A percentile compares a stretch with the other conserved stretches of the same genome.
These are phyloP conservation scores for Mamestra configurata DNA, from an alignment of 1,140 invertebrate species.

Conservation along the genomic window DNA sequence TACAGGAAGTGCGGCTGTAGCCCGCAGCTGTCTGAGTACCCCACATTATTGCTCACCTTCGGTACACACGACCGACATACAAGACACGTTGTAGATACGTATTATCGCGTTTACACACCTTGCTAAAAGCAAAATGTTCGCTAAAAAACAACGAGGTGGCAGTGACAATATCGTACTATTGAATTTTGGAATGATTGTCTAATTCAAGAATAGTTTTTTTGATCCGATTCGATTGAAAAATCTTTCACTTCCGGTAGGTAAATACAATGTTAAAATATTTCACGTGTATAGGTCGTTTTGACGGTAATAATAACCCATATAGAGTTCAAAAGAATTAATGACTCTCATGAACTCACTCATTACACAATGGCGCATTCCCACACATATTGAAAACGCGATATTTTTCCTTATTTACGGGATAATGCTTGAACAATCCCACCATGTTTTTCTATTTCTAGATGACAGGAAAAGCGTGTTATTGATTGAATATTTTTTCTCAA, in stretches of 20 bases:
- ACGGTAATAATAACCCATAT: neutral
- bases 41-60: conserved; percentile 27
- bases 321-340: neutral
- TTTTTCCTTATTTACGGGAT: neutral
- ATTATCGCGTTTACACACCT: conserved; percentile 28
- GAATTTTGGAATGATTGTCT: neutral
- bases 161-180: neutral
- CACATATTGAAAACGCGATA: neutral
- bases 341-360: neutral
- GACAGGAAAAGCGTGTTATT: conserved; percentile 7
- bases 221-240: too few species aligned
- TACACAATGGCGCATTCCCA: neutral
- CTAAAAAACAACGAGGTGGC: neutral
- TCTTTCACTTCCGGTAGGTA: neutral
- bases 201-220: neutral
- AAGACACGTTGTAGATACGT: neutral
- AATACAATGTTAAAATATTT: neutral
- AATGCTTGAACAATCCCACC: neutral
- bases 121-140: neutral
- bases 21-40: conserved; percentile 67
- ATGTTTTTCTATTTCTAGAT: neutral
- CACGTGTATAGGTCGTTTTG: neutral
- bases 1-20: conserved; percentile 74
- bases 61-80: conserved; percentile 14
- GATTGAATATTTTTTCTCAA: neutral